These are phyloP conservation scores for Prorops nasuta DNA, from an alignment of 1,140 invertebrate genomes.

Conservation along the genomic window DNA sequence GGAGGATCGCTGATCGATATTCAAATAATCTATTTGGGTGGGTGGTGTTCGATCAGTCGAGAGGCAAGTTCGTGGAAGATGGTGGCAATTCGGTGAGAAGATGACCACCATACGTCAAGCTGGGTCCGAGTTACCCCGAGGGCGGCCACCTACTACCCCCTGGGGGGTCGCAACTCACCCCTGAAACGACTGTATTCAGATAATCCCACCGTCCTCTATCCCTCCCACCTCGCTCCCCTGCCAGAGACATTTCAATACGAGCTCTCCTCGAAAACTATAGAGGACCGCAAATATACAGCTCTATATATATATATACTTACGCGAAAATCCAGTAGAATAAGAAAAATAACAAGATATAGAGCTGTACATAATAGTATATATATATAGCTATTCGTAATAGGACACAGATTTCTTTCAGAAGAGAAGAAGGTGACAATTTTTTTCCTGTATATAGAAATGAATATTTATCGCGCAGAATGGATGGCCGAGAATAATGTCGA, in stretches of 20 bases:
- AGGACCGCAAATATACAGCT: constrained; percentile 1
- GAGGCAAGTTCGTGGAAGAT: constrained; percentile 13
- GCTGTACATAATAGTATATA: too few relatives aligned
- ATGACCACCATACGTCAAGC: constrained; percentile 48
- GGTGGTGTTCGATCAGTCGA: not conserved
- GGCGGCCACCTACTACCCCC: constrained; percentile 43
- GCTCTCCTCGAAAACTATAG: constrained; percentile 14
- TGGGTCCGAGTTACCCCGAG: constrained; percentile 25
- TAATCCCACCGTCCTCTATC: constrained; percentile 44
- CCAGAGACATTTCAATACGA: constrained; percentile 49
- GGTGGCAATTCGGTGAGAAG: constrained; percentile 35
- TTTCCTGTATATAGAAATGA: too few relatives aligned
- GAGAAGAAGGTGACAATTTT: too few relatives aligned
- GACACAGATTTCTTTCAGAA: too few relatives aligned
- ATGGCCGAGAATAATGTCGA: too few relatives aligned
- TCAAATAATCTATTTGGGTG: constrained; percentile 44
- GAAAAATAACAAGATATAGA: too few relatives aligned
- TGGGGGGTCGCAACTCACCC: constrained; percentile 49
- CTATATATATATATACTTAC: too few relatives aligned
- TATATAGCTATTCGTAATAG: too few relatives aligned
- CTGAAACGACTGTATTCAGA: constrained; percentile 50
- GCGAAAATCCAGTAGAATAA: too few relatives aligned
- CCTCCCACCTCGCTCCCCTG: constrained; percentile 3
- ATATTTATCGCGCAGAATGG: too few relatives aligned
- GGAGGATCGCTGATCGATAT: constrained; percentile 28